Conservation (phyloP, 1,140 invertebrate genomes). For the Drosophila varians region DNA sequence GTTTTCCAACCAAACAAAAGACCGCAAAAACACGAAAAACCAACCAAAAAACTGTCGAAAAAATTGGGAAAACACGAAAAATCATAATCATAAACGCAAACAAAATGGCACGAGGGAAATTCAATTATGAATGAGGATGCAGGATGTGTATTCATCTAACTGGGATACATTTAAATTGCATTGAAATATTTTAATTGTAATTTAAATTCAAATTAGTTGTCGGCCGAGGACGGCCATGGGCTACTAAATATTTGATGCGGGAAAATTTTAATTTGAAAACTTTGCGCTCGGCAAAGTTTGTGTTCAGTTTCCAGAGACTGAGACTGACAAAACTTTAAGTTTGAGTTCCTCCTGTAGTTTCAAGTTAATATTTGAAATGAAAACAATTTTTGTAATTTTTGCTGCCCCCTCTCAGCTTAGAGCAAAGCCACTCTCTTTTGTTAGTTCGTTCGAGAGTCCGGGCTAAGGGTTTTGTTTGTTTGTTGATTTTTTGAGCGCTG, state of each 20-base stretch:
- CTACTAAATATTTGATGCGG: constrained; percentile 63
- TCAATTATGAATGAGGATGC: constrained; percentile 60
- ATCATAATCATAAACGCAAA: constrained; percentile 63
- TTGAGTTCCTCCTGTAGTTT: constrained; percentile 40
- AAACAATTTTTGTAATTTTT: constrained; percentile 65
- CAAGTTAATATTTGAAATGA: constrained; percentile 65
- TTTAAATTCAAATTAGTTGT: constrained; percentile 67
- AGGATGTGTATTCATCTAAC: neutral
- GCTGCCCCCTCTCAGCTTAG: constrained; percentile 4
- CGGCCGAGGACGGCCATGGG: constrained; percentile 9
- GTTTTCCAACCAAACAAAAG: constrained; percentile 67
- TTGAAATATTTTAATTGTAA: constrained; percentile 38
- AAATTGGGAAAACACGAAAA: constrained; percentile 37
- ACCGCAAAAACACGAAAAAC: constrained; percentile 58
- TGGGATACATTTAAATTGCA: constrained; percentile 42
- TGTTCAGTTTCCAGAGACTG: neutral
- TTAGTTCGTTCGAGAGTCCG: constrained; percentile 32
- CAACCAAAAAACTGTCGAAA: constrained; percentile 14
- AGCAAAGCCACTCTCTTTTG: constrained; percentile 21
- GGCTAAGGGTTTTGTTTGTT: constrained; percentile 54
- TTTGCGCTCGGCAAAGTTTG: constrained; percentile 22
- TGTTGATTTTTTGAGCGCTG: constrained; percentile 77
- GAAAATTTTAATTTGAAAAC: constrained; percentile 67
- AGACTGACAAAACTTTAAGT: constrained; percentile 33
- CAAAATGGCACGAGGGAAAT: constrained; percentile 3